Percentiles rank a stretch among this genome's conserved stretches.
Conservation (phyloP, 2,797 vertebrate species). For the Halcyon smyrnensis region DNA sequence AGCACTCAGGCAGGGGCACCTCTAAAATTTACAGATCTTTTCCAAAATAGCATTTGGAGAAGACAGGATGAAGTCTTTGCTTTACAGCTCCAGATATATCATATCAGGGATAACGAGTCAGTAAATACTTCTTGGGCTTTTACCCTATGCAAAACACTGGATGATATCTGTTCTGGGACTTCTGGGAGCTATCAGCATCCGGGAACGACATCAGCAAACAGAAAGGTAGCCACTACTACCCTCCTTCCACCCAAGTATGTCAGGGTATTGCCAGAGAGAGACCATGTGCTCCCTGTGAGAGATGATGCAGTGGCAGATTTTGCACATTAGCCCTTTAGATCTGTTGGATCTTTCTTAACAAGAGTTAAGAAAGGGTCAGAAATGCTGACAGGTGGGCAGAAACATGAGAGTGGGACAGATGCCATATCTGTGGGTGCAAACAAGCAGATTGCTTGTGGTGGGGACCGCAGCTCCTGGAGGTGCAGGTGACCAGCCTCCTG, state of each 20-base stretch:
- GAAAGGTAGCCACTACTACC: not conserved
- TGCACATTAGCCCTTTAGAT: not conserved
- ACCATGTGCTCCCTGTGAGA: not conserved
- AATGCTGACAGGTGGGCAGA: not conserved
- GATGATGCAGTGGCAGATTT: not conserved
- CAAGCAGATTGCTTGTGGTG: not conserved
- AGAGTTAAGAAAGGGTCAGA: not conserved
- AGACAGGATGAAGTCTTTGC: not conserved
- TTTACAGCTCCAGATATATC: not conserved
- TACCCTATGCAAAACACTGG: not conserved
- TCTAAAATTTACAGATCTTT: not conserved
- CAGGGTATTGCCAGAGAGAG: not conserved
- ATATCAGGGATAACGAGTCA: not conserved
- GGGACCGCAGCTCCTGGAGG: too few relatives aligned
- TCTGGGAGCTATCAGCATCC: not conserved
- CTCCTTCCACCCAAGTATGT: not conserved
- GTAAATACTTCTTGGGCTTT: not conserved
- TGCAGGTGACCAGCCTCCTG: not conserved
- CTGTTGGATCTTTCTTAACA: not conserved
- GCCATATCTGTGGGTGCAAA: not conserved
- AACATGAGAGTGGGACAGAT: accelerated
- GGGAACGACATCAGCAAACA: not conserved
- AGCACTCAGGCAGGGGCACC: not conserved
- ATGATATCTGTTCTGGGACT: not conserved
- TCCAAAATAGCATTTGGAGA: not conserved